Base-by-base conservation (phyloP, 2,797 vertebrate genomes). In the Pseudochirops corinnae region DNA sequence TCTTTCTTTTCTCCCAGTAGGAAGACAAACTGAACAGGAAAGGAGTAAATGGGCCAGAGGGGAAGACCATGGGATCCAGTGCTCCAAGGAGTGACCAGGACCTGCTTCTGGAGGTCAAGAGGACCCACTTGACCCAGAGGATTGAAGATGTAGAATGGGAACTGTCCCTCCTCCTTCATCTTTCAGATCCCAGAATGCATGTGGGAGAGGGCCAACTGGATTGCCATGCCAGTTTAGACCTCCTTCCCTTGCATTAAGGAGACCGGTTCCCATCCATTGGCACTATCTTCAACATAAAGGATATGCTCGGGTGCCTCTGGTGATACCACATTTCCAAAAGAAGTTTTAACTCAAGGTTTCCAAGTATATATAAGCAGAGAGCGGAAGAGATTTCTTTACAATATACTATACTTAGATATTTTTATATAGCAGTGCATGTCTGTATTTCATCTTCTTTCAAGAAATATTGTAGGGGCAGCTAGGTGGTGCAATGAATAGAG, bases 81-180 rank as follows among this genome's bases (percentile, higher is more conserved):
- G 82, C 94, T 92, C 96, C 98, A 91, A 98, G 98, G 97, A 98
- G 98, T 94, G 98, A 98, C 90, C 98, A 97, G 97, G 98, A 98
- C 91, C 94, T 98, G 94, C 97, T 99, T 97, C 98, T 99, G 98
- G 99, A 99, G 96, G 97, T 98, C 53, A 98, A 98, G 98, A 99
- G 99, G 96, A 98, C 96, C 94, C 98, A 98, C 91, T 24, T 99
- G 96, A 98, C 98, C n/a, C 98, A 99, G 98, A 98, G 98, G 95
- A 98, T 98, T 95, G 97, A 98, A 92, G 98, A 99, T 95, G 97
- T 99, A 97, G 99, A 99, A 97, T 98, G 98, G 97, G 98, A 98
- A 96, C 98, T 99, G 94, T 97, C 96, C 95, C 74, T 92, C 92
- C 96, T 98, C 93, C 94, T 98, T 92, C 91, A 95, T 94, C 93